Evolutionary conservation across 1,140 invertebrate genomes (phyloP), one percentile per base, ranked within the genome.

Genomic region (Drosophila bocki): DNA sequence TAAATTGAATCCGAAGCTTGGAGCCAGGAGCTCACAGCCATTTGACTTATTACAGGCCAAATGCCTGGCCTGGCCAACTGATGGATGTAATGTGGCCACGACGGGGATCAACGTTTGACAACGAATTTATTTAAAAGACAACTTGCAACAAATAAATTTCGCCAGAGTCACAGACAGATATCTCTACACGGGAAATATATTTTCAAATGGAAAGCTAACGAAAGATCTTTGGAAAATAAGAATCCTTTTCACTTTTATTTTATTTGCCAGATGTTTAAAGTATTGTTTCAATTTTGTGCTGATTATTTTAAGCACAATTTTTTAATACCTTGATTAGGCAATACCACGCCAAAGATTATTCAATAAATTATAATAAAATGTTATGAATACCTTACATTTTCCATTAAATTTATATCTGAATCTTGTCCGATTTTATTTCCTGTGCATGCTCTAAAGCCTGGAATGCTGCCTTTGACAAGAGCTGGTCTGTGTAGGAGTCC

Each of bases 41-140:
- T 67, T 67, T 86, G 83, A 86, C 82, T 86, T 86, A 86, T 86
- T 82, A 22, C 53, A 26, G 53, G 37, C 68, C 42, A 41, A 75
- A 64, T 51, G 70, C 53, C 69, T 72, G 71, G 70, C 58, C 69
- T 77, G 76, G 75, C 48, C 76, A 84, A 75, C 75, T 82, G 82
- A 86, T 63, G 70, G n/a, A 57, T 69, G 64, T 53, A 67, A 80
- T 87, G 82, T 77, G 74, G 62, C 63, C 67, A 56, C 29, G 60
- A 45, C 33, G 54, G 67, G 62, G 50, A 75, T 48, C 57, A 64
- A 75, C 74, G 63, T 60, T 88, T 88, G 84, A 88, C 84, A 88
- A 88, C 80, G 80, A 84, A 85, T 90, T 90, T 90, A 90, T 90
- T 90, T 90, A 85, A 90, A 90, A 84, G 85, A 85, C 85, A 90